Evolutionary conservation across 1,140 invertebrate species (phyloP).

Genomic region (Platyscapa corneri): DNA sequence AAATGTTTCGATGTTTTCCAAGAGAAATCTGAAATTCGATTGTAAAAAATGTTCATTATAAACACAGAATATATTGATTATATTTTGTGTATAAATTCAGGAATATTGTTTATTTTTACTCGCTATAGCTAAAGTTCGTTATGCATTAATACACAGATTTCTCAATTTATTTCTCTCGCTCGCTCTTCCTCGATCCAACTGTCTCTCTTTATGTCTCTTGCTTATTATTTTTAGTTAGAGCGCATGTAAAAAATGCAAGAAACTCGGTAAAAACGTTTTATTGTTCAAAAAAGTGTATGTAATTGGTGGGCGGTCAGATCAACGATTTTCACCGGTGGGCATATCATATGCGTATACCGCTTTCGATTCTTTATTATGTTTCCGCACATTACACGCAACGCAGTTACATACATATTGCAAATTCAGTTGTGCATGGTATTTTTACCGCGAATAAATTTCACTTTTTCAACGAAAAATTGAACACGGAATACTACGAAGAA

Average conservation of each 20-base stretch:
- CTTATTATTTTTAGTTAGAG: neutral
- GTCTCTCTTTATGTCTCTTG: neutral
- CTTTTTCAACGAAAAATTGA: neutral
- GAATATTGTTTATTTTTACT: neutral
- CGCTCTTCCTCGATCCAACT: neutral
- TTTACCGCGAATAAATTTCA: conserved; percentile 4
- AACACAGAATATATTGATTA: too few species aligned
- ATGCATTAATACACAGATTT: neutral
- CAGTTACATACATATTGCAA: neutral
- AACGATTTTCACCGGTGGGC: neutral
- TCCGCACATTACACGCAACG: neutral
- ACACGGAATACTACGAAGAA: neutral
- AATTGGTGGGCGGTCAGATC: neutral
- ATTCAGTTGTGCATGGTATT: neutral
- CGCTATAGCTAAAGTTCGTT: neutral
- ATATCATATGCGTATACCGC: neutral
- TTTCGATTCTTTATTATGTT: conserved; percentile 17
- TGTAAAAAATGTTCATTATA: too few species aligned
- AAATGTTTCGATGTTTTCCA: neutral
- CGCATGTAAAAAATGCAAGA: neutral
- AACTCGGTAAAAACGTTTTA: neutral
- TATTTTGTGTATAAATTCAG: too few species aligned
- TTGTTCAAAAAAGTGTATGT: neutral
- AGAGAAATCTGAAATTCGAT: too few species aligned
- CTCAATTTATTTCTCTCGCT: neutral